A percentile compares a stretch with the other conserved stretches of the same genome.
Evolutionary conservation across 1,140 invertebrate species (phyloP).

Genomic region (Paraescarpia echinospica): DNA sequence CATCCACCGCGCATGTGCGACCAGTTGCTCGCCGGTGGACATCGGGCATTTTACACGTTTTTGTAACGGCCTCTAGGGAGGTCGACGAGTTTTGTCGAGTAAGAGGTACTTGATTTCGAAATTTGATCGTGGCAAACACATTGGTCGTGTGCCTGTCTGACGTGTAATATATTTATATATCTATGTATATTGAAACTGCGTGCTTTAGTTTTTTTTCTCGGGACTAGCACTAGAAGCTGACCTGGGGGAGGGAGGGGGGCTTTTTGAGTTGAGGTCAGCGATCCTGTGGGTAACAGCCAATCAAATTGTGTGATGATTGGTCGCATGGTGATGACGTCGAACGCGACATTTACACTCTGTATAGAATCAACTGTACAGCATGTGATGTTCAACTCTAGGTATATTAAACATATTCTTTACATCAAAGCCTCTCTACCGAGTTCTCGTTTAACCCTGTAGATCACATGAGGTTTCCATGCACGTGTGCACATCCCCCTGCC

Average conservation of each 20-base stretch:
- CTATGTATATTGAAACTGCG: neutral
- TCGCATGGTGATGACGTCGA: neutral
- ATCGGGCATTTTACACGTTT: neutral
- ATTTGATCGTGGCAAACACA: neutral
- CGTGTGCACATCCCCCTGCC: too few species aligned
- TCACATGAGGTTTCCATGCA: too few species aligned
- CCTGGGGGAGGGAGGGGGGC: too few species aligned
- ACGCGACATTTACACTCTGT: neutral
- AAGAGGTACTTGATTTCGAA: slow-evolving; percentile 1
- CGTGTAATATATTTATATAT: slow-evolving; percentile 7
- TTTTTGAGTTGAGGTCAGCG: neutral
- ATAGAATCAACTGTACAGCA: neutral
- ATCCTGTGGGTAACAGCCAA: neutral
- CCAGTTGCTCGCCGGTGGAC: neutral
- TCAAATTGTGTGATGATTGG: slow-evolving; percentile 5
- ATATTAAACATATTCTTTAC: slow-evolving; percentile 7
- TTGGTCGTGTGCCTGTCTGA: neutral
- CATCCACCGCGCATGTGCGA: neutral
- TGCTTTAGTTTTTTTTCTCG: neutral
- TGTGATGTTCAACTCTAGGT: neutral
- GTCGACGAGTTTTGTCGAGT: neutral
- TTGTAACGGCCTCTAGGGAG: neutral
- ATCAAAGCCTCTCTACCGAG: neutral
- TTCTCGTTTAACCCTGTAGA: too few species aligned
- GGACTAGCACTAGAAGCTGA: neutral